These are phyloP conservation scores for Umimayanthus kanabou DNA, from an alignment of 92 coral and sea anemone species.

Conservation along the genomic window DNA sequence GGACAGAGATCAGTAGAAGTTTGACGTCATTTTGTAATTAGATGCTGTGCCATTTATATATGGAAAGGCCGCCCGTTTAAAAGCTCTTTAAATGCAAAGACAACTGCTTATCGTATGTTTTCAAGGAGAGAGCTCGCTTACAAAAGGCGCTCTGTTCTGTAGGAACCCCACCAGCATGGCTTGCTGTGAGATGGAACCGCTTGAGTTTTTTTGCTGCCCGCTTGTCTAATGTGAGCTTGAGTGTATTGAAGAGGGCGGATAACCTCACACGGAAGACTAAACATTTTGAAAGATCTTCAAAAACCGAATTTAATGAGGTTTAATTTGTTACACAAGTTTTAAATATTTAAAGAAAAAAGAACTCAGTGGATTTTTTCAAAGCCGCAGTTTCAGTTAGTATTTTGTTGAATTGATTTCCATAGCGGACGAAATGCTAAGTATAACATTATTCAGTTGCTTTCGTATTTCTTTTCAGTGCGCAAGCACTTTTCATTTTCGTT, in stretches of 20 bases:
- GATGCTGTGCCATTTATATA: slow-evolving; percentile 30
- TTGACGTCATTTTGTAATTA: slow-evolving; percentile 40
- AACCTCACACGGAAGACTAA: slow-evolving; percentile 14
- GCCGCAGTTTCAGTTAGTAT: not conserved
- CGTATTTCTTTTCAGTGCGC: not conserved
- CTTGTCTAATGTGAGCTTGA: slow-evolving; percentile 16
- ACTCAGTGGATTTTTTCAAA: not conserved
- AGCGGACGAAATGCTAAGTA: not conserved
- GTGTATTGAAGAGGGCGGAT: slow-evolving; percentile 15
- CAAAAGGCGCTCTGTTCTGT: not conserved
- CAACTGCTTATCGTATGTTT: slow-evolving; percentile 36
- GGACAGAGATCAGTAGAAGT: slow-evolving; percentile 10
- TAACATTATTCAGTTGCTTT: not conserved
- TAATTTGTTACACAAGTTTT: slow-evolving; percentile 29
- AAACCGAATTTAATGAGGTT: slow-evolving; percentile 31
- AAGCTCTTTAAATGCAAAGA: slow-evolving; percentile 46
- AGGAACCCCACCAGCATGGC: slow-evolving; percentile 32
- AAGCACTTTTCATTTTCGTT: not conserved
- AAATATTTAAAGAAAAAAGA: not conserved
- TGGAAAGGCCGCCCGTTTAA: slow-evolving; percentile 27
- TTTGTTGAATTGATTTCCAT: not conserved
- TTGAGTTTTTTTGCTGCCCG: slow-evolving; percentile 24
- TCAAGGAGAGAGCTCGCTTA: slow-evolving; percentile 34
- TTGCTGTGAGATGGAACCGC: slow-evolving; percentile 28
- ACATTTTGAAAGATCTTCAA: slow-evolving; percentile 19